A percentile compares a stretch with the other conserved stretches of the same genome.
phyloP scores from a whole-genome alignment of 1,140 invertebrate species.

The Zaprionus capensis region DNA sequence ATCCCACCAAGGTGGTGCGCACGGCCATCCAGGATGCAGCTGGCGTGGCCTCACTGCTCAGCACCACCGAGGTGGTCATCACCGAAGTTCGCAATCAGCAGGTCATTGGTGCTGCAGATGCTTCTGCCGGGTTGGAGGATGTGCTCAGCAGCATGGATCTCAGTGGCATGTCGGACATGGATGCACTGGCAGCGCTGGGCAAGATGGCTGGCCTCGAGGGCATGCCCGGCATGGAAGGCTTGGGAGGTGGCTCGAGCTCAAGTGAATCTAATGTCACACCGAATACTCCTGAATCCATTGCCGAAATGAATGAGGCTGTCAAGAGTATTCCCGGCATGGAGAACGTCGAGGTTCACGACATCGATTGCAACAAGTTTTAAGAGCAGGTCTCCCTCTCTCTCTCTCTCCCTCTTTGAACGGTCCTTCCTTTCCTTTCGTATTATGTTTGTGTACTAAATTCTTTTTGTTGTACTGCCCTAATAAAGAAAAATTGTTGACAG shows the following conservation, averaged over 20 bases:
- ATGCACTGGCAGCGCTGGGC: slow-evolving; percentile 37
- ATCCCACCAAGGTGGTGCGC: slow-evolving; percentile 99
- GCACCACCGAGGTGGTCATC: slow-evolving; percentile 98
- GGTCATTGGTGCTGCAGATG: slow-evolving; percentile 80
- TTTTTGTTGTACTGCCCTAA: slow-evolving; percentile 16
- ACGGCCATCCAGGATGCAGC: slow-evolving; percentile 98
- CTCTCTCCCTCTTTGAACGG: not conserved
- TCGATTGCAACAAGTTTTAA: slow-evolving; percentile 51
- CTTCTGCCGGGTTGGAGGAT: slow-evolving; percentile 85
- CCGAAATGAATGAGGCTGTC: slow-evolving; percentile 64
- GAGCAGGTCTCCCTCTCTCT: not conserved
- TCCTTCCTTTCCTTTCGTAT: not conserved
- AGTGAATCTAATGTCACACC: not conserved
- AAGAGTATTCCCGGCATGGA: slow-evolving; percentile 68
- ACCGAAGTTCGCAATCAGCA: slow-evolving; percentile 97
- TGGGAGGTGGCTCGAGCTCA: slow-evolving; percentile 32
- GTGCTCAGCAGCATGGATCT: slow-evolving; percentile 28
- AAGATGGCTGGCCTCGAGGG: slow-evolving; percentile 53
- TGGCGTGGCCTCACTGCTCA: slow-evolving; percentile 97
- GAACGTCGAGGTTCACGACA: slow-evolving; percentile 62
- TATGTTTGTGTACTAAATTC: slow-evolving; percentile 14
- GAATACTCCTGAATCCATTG: not conserved
- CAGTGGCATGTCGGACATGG: slow-evolving; percentile 52
- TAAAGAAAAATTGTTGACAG: slow-evolving; percentile 50
- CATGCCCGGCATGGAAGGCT: slow-evolving; percentile 41